Evolutionary conservation across 2,888 invertebrate species (phyloP).

Genomic region (Phlogophora meticulosa): DNA sequence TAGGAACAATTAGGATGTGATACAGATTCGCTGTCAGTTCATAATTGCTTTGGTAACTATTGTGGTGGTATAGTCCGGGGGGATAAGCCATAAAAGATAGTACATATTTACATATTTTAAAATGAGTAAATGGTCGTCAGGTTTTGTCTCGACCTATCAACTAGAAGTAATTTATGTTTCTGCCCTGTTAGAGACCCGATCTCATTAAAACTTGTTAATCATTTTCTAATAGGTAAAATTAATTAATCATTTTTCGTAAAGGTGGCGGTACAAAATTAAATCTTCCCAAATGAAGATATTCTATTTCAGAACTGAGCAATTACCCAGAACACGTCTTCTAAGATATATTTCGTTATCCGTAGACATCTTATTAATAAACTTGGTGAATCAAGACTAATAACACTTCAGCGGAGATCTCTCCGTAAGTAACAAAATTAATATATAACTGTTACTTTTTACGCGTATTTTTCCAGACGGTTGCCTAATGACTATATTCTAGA

Average conservation of each 20-base stretch:
- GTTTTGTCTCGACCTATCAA: background rate
- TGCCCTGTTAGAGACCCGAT: background rate
- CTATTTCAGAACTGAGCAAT: constrained; percentile 28
- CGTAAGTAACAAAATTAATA: background rate
- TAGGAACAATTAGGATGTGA: constrained; percentile 49
- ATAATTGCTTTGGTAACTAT: no score
- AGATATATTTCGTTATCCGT: constrained; percentile 1
- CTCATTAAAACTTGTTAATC: background rate
- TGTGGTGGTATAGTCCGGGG: background rate
- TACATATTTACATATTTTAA: background rate
- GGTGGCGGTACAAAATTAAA: constrained; percentile 4
- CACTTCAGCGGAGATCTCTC: background rate
- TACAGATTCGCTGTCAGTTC: constrained; percentile 30
- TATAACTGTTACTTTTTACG: constrained; percentile 13
- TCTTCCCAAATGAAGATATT: constrained; percentile 5
- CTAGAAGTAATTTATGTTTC: background rate
- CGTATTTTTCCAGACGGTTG: constrained; percentile 7
- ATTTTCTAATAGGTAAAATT: background rate
- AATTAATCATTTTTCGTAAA: constrained; percentile 6
- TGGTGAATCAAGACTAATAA: constrained; percentile 8
- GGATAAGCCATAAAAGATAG: background rate
- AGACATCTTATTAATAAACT: constrained; percentile 12
- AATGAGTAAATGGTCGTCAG: background rate
- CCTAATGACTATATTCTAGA: constrained; percentile 8
- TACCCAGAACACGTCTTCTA: constrained; percentile 1